phyloP scores from a whole-genome alignment of 2,888 invertebrate genomes.

The Luperina nickerlii region DNA sequence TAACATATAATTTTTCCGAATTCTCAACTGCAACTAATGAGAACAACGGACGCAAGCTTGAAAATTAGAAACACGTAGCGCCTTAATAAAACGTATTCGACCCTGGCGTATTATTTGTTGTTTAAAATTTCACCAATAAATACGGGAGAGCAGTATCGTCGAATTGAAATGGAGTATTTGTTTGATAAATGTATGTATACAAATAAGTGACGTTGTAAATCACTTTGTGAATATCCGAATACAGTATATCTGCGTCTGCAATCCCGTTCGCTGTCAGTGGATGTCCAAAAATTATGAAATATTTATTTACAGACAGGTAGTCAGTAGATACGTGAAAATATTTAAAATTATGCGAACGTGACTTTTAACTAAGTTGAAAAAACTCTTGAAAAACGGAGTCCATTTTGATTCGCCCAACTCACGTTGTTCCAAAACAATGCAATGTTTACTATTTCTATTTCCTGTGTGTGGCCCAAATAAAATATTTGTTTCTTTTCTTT shows the following conservation, averaged over 20 bases:
- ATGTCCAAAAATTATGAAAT: conserved; percentile 17
- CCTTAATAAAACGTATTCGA: conserved; percentile 52
- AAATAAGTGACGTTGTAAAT: conserved; percentile 49
- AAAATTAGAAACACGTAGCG: too few species aligned
- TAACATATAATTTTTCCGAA: not conserved
- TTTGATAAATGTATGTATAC: conserved; percentile 48
- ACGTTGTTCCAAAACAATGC: too few species aligned
- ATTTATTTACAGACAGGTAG: not conserved
- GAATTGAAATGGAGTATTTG: conserved; percentile 51
- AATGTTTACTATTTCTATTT: too few species aligned
- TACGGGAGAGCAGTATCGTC: conserved; percentile 38
- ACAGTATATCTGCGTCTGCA: conserved; percentile 31
- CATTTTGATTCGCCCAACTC: not conserved
- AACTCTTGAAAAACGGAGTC: not conserved
- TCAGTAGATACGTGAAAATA: not conserved
- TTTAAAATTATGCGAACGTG: not conserved
- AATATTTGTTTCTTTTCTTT: too few species aligned
- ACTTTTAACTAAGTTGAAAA: not conserved
- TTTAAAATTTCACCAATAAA: conserved; percentile 52
- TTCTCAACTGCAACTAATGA: not conserved
- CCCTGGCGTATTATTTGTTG: conserved; percentile 47
- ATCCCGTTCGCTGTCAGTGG: conserved; percentile 16
- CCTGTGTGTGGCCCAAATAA: too few species aligned
- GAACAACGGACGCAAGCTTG: not conserved
- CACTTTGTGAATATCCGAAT: conserved; percentile 51